Percentiles rank a stretch among this genome's conserved stretches.
phyloP scores from a whole-genome alignment of 2,797 vertebrate species.

The Chlorospingus flavigularis region DNA sequence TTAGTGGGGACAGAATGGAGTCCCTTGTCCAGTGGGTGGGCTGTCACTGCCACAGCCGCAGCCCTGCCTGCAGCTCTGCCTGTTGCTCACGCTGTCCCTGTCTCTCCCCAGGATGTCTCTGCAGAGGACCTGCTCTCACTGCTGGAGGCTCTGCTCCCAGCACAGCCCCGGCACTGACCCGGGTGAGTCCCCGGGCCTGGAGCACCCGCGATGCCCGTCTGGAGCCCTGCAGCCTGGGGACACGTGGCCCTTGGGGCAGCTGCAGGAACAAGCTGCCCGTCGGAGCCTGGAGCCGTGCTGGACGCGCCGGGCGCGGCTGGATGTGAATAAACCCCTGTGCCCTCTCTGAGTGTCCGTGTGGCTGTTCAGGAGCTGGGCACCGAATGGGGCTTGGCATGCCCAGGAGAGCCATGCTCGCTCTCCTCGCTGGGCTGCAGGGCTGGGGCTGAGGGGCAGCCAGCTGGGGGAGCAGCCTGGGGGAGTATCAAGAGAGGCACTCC shows the following conservation, averaged over 20 bases:
- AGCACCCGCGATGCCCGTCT: fast-evolving
- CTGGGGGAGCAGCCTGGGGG: not conserved
- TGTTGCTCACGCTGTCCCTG: fast-evolving
- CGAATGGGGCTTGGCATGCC: not conserved
- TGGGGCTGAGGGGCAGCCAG: not conserved
- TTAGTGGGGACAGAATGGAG: not conserved
- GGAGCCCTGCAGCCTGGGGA: fast-evolving
- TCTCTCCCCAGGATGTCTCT: slow-evolving; percentile 31
- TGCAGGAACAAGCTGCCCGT: fast-evolving
- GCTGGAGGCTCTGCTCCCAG: slow-evolving; percentile 18
- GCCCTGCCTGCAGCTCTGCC: not conserved
- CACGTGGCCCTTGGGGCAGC: fast-evolving
- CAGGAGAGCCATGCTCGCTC: not conserved
- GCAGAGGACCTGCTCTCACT: slow-evolving; percentile 36
- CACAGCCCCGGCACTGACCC: slow-evolving; percentile 18
- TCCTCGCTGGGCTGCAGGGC: not conserved
- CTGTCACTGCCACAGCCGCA: fast-evolving
- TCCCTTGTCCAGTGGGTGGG: fast-evolving
- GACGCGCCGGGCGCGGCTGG: not conserved
- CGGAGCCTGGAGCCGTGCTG: not conserved
- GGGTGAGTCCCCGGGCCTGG: fast-evolving
- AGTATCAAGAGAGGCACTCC: not conserved
- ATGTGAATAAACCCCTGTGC: slow-evolving; percentile 36
- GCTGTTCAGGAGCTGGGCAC: not conserved
- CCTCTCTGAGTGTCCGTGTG: not conserved